These are phyloP conservation scores for Hycleus phaleratus DNA, from an alignment of 1,140 invertebrate species.

Conservation along the genomic window DNA sequence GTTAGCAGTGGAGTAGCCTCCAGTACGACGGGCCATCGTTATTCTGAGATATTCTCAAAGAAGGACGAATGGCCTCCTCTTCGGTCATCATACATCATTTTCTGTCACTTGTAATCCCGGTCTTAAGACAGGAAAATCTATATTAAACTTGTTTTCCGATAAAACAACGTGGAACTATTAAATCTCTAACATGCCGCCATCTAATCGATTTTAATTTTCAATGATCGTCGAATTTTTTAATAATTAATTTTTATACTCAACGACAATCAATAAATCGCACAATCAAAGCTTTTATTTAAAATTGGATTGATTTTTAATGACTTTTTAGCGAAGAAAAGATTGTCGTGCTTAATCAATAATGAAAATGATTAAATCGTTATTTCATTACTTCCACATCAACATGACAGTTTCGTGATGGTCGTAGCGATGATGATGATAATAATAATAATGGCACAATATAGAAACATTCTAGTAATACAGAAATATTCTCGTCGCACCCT, in stretches of 20 bases:
- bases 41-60: neutral
- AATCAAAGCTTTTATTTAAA: no score
- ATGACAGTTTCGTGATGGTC: neutral
- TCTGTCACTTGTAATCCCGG: conserved; percentile 13
- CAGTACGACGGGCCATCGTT: no score
- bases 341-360: conserved; percentile 6
- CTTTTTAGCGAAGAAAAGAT: no score
- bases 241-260: no score
- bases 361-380: conserved; percentile 9
- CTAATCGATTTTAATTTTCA: no score
- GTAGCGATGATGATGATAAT: neutral
- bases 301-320: no score
- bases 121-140: conserved; percentile 15
- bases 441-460: no score
- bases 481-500: no score
- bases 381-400: conserved; percentile 3
- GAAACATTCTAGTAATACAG: no score
- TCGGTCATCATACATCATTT: conserved; percentile 17
- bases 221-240: no score
- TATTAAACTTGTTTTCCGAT: conserved; percentile 17
- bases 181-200: conserved; percentile 8
- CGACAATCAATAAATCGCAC: no score
- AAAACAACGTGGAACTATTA: conserved; percentile 8
- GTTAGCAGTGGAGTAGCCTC: no score
- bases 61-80: conserved; percentile 9